Evolutionary conservation across 2,888 invertebrate genomes (phyloP).

Genomic region (Neoaliturus tenellus): DNA sequence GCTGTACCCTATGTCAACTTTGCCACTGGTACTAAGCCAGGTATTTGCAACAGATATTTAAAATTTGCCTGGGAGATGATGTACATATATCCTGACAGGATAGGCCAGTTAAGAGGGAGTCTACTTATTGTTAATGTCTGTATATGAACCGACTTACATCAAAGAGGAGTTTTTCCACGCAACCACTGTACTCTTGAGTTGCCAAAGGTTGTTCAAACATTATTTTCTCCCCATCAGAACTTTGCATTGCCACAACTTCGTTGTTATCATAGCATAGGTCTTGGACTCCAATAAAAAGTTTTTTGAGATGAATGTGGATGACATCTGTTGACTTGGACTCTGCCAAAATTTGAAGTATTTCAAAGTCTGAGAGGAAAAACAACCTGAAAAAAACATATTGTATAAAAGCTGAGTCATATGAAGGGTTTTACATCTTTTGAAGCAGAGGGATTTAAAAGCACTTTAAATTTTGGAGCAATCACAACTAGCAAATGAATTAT

Average conservation of each 20-base stretch:
- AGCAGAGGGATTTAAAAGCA: no score
- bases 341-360: slow-evolving; percentile 92
- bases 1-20: no score
- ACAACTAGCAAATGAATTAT: no score
- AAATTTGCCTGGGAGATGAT: background rate
- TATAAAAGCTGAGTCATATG: no score
- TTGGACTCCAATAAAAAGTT: slow-evolving; percentile 90
- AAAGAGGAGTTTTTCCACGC: slow-evolving; percentile 91
- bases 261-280: slow-evolving; percentile 5
- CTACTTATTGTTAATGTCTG: no score
- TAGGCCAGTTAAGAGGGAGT: no score
- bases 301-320: slow-evolving; percentile 90
- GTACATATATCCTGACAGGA: no score
- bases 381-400: slow-evolving; percentile 76
- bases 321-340: slow-evolving; percentile 91
- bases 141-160: slow-evolving; percentile 70
- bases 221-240: slow-evolving; percentile 85
- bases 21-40: background rate
- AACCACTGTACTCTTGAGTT: slow-evolving; percentile 84
- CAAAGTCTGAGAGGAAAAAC: slow-evolving; percentile 94
- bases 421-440: no score
- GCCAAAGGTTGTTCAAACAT: slow-evolving; percentile 78
- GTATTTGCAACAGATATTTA: background rate
- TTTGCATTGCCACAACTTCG: slow-evolving; percentile 80
- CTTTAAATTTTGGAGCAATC: no score